These are phyloP conservation scores for Amniataba percoides DNA, from an alignment of 2,797 vertebrate genomes.

Conservation along the genomic window DNA sequence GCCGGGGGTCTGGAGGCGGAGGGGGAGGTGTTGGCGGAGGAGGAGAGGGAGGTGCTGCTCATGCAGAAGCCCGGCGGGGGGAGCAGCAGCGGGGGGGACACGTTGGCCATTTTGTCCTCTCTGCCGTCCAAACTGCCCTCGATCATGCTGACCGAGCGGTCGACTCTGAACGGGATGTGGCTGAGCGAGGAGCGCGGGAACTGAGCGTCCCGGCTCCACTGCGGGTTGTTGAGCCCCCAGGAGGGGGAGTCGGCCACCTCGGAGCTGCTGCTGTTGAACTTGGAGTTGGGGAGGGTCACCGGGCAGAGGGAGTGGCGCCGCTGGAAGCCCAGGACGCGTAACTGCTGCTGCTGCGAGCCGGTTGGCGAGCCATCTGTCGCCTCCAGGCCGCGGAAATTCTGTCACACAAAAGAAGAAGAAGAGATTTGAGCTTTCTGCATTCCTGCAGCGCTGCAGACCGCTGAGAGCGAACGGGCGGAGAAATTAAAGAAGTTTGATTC, in stretches of 20 bases:
- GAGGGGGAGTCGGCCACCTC: slow-evolving; percentile 52
- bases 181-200: slow-evolving; percentile 80
- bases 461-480: neutral
- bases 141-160: slow-evolving; percentile 89
- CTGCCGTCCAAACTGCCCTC: slow-evolving; percentile 68
- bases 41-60: slow-evolving; percentile 65
- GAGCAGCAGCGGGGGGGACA: slow-evolving; percentile 40
- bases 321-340: slow-evolving; percentile 79
- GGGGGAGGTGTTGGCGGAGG: slow-evolving; percentile 49
- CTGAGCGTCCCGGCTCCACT: slow-evolving; percentile 76
- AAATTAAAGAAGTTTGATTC: neutral
- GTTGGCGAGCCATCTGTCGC: slow-evolving; percentile 65
- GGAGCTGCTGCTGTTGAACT: slow-evolving; percentile 78
- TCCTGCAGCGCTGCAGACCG: too few relatives aligned
- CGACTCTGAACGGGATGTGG: slow-evolving; percentile 87
- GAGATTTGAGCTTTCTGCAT: slow-evolving; percentile 50
- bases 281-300: slow-evolving; percentile 85
- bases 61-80: slow-evolving; percentile 79
- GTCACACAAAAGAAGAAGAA: slow-evolving; percentile 63
- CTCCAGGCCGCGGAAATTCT: slow-evolving; percentile 82
- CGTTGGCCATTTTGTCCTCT: slow-evolving; percentile 42
- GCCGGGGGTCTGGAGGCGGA: slow-evolving; percentile 20
- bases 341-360: slow-evolving; percentile 61
- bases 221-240: slow-evolving; percentile 71
- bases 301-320: slow-evolving; percentile 86